Evolutionary conservation across 92 coral and sea anemone genomes (phyloP).

Genomic region (Phymanthus crucifer): DNA sequence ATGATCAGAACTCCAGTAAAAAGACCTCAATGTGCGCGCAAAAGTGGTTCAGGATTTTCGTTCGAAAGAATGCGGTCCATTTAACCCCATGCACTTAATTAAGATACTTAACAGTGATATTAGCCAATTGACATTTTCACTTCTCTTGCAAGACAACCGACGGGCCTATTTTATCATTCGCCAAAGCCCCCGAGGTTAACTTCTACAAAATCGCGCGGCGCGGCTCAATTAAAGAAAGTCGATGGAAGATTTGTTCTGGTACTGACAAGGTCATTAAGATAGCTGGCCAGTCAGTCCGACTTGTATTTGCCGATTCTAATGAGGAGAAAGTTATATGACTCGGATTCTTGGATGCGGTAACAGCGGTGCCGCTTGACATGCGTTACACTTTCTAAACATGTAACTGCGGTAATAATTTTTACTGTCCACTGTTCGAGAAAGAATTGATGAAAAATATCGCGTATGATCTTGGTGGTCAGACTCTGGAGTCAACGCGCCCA

Average conservation of each 20-base stretch:
- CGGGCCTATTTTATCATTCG: background rate
- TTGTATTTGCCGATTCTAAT: background rate
- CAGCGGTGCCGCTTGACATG: too few species aligned
- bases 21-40: too few species aligned
- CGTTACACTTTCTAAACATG: too few species aligned
- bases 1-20: too few species aligned
- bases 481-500: too few species aligned
- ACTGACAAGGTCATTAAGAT: slow-evolving; percentile 12
- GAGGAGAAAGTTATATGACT: background rate
- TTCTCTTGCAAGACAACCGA: background rate
- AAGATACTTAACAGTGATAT: background rate
- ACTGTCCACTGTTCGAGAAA: too few species aligned
- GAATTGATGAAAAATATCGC: too few species aligned
- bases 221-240: background rate
- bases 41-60: background rate
- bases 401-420: too few species aligned
- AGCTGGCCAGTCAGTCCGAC: background rate
- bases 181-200: background rate
- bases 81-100: background rate
- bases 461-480: too few species aligned
- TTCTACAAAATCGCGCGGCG: background rate
- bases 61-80: background rate
- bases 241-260: background rate
- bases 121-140: background rate
- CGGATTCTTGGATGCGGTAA: too few species aligned